phyloP scores from a whole-genome alignment of 2,113 vertebrate species.

The Rhinichthys klamathensis region DNA sequence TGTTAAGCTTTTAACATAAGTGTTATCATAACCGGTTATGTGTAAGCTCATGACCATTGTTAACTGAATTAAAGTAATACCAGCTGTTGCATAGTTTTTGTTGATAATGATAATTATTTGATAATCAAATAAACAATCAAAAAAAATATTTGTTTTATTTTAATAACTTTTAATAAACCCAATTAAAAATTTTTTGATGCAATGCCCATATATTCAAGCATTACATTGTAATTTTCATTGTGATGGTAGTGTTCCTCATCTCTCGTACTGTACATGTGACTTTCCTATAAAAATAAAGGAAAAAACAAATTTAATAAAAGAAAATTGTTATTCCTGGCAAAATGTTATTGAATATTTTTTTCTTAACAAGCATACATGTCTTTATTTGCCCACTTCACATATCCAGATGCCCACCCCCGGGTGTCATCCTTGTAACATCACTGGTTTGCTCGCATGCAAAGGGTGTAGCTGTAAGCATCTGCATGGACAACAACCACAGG shows the following conservation, averaged over 20 bases:
- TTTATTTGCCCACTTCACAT: background rate
- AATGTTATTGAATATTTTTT: background rate
- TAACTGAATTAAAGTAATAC: background rate
- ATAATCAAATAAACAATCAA: background rate
- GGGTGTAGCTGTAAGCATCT: background rate
- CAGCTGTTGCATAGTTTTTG: background rate
- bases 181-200: background rate
- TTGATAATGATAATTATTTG: background rate
- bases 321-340: too few relatives aligned
- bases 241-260: background rate
- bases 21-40: background rate
- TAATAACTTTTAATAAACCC: background rate
- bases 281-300: background rate
- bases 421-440: background rate
- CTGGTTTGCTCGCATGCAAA: slow-evolving; percentile 40
- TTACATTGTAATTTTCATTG: background rate
- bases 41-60: background rate
- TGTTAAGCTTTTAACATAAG: background rate
- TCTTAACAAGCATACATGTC: background rate
- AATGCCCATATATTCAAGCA: background rate
- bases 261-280: background rate
- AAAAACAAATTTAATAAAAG: background rate
- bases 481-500: slow-evolving; percentile 45
- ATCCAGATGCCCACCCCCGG: background rate
- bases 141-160: background rate